Conservation (phyloP, 2,888 invertebrate species). For the Rhagophthalmus giganteus region DNA sequence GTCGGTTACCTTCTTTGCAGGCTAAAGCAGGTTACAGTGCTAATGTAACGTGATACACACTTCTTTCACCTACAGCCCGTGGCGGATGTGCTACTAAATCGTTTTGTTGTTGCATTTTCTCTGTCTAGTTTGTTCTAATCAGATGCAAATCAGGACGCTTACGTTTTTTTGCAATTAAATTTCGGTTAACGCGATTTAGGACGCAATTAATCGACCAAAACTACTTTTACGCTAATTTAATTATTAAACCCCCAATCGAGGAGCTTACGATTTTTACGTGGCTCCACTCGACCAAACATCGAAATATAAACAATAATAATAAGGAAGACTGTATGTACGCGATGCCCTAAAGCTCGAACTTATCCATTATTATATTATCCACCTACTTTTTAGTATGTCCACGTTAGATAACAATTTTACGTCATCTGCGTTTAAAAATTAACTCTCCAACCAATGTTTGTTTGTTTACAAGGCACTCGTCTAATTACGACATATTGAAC, state of each 20-base stretch:
- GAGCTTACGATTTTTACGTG: no score
- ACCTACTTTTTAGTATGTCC: no score
- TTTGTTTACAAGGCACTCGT: slow-evolving; percentile 1
- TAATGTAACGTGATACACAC: slow-evolving; percentile 31
- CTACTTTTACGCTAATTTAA: not conserved
- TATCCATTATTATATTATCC: no score
- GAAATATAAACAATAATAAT: no score
- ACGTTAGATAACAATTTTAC: no score
- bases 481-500: slow-evolving; percentile 2
- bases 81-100: slow-evolving; percentile 20
- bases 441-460: slow-evolving; percentile 4
- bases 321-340: no score
- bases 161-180: not conserved
- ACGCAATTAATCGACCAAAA: not conserved
- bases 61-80: slow-evolving; percentile 24
- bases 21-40: slow-evolving; percentile 37
- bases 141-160: not conserved
- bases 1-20: slow-evolving; percentile 27
- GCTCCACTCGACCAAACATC: no score
- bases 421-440: not conserved
- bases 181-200: not conserved
- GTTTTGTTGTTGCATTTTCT: slow-evolving; percentile 6
- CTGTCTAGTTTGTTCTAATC: not conserved
- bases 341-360: no score
- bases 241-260: no score